These are phyloP conservation scores for Chalcosyrphus nemorum DNA, from an alignment of 2,888 invertebrate species.

Conservation along the genomic window DNA sequence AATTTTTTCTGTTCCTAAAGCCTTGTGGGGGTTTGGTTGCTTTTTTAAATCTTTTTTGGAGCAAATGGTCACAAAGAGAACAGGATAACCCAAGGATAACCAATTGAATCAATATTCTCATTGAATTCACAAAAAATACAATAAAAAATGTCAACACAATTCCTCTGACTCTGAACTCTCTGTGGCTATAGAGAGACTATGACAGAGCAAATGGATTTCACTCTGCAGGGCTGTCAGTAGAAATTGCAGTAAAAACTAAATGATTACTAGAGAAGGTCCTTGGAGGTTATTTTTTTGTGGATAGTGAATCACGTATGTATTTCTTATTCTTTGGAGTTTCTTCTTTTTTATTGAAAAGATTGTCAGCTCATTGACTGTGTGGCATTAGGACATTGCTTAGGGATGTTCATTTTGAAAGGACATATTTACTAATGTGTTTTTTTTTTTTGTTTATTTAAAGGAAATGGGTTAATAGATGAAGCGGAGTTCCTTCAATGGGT, in stretches of 20 bases:
- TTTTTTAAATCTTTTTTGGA: neutral
- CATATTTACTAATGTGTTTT: constrained; percentile 11
- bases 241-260: constrained; percentile 27
- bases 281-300: neutral
- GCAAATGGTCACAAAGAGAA: neutral
- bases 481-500: constrained; percentile 91
- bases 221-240: constrained; percentile 39
- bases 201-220: constrained; percentile 48
- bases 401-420: constrained; percentile 12
- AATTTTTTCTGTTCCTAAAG: neutral
- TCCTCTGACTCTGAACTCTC: neutral
- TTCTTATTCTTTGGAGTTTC: too few relatives aligned
- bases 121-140: constrained; percentile 32
- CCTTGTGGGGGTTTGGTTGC: constrained; percentile 6
- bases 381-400: neutral
- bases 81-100: constrained; percentile 33
- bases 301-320: too few relatives aligned
- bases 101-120: constrained; percentile 44
- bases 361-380: neutral
- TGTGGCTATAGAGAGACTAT: neutral
- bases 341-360: too few relatives aligned
- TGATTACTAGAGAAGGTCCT: constrained; percentile 33
- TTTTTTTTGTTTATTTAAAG: constrained; percentile 81
- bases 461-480: constrained; percentile 89
- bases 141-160: constrained; percentile 24